Evolutionary conservation across 1,140 invertebrate species (phyloP), one percentile per base, ranked within the genome.

Genomic region (Zaprionus kolodkinae): DNA sequence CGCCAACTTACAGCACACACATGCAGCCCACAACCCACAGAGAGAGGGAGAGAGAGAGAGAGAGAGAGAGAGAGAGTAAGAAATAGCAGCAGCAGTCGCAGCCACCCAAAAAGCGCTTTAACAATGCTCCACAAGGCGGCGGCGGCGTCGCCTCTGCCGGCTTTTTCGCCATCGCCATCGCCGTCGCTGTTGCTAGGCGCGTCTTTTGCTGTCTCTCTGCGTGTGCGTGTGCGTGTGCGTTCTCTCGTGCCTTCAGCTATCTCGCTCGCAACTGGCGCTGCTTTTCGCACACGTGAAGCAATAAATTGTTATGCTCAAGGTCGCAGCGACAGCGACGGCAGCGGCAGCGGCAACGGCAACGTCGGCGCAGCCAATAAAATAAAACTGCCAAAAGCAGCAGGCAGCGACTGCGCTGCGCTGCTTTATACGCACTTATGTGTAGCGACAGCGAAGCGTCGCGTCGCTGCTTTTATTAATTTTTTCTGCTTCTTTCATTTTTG

Each of bases 281-380:
- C 73, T 79, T 77, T 89, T 85, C 86, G 85, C 86, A 81, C 85
- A 89, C 85, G 85, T 85, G 85, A 81, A 89, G 85, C 85, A 76
- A 89, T 89, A 89, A 89, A 85, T 88, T 87, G 65, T 77, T 87
- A 85, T 89, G 85, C 85, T 89, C 85, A 89, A 89, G 85, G 85
- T 89, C 81, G 81, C 73, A 72, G 60, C 72, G 65, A 62, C 63
- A 36, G 17, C 57, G 80, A 67, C 77, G 61, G 38, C 73, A 25
- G 55, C 36, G 38, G 40, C 54, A n/a, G 15, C 43, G 52, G n/a
- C n/a, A 69, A 40, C 61, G 72, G 9, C 66, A 45, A 35, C 63
- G 57, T 55, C 27, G 63, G 13, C 45, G 50, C 25, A 25, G 55
- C 36, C 25, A 52, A 73, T 59, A 63, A 45, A 75, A 67, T 50